Percentiles rank a stretch among this genome's conserved stretches.
These are phyloP conservation scores for Mactromeris polynyma DNA, from an alignment of 2,888 invertebrate genomes.

Conservation along the genomic window DNA sequence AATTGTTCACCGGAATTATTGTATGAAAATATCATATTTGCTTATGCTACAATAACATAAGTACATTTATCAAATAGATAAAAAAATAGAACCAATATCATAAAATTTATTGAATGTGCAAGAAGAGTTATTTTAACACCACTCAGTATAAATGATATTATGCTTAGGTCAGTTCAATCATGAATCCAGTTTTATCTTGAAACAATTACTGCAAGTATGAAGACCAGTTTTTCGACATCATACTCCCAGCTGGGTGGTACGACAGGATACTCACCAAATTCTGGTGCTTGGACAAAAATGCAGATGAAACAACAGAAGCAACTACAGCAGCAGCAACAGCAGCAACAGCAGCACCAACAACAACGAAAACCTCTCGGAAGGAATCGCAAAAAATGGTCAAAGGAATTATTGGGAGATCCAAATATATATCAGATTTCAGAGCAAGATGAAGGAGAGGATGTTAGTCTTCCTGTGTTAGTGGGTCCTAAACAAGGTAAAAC, in stretches of 20 bases:
- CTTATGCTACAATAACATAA: too few species aligned
- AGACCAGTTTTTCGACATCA: conserved; percentile 52
- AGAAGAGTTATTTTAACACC: too few species aligned
- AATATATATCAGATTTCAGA: conserved; percentile 63
- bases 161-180: too few species aligned
- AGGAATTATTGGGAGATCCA: conserved; percentile 47
- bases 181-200: neutral
- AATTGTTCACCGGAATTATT: too few species aligned
- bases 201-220: neutral
- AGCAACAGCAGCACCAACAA: conserved; percentile 43
- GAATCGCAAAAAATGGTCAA: conserved; percentile 58
- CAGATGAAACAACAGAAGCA: conserved; percentile 52
- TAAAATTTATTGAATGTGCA: too few species aligned
- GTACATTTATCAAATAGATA: too few species aligned
- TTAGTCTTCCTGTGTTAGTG: neutral
- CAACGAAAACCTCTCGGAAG: conserved; percentile 18
- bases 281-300: conserved; percentile 61
- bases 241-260: conserved; percentile 51
- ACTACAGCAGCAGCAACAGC: conserved; percentile 40
- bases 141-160: too few species aligned
- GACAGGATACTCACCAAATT: conserved; percentile 65
- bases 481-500: neutral
- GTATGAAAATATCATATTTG: too few species aligned
- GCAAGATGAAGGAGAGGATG: conserved; percentile 54
- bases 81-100: too few species aligned